phyloP scores from a whole-genome alignment of 2,797 vertebrate genomes.

The Caiman crocodilus region DNA sequence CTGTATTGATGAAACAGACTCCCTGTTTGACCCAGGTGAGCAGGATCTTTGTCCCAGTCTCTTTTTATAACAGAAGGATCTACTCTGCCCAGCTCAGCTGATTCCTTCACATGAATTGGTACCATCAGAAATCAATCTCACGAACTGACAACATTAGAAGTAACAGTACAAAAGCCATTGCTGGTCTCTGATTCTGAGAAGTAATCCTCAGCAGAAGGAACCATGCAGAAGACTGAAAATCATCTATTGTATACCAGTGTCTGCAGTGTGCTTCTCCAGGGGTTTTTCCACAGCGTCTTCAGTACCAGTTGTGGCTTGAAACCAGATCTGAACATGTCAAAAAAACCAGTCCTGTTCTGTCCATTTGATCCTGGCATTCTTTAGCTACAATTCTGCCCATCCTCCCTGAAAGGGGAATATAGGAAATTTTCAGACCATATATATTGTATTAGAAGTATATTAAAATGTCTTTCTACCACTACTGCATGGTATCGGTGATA shows the following conservation, averaged over 20 bases:
- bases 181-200: too few species aligned
- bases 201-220: not conserved
- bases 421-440: not conserved
- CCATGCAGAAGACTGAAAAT: fast-evolving
- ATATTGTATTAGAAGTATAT: fast-evolving
- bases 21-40: not conserved
- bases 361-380: not conserved
- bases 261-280: not conserved
- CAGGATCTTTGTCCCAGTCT: not conserved
- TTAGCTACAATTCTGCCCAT: fast-evolving
- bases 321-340: not conserved
- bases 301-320: not conserved
- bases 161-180: not conserved
- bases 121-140: fast-evolving
- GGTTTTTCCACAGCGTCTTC: fast-evolving
- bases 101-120: fast-evolving
- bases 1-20: not conserved
- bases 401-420: not conserved
- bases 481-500: slow-evolving; percentile 37
- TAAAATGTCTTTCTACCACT: not conserved
- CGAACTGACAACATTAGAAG: not conserved
- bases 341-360: not conserved
- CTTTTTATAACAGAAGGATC: fast-evolving
- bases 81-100: not conserved
- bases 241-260: fast-evolving